Percentiles rank a stretch among this genome's conserved stretches.
Conservation (phyloP, 2,888 invertebrate genomes). For the Polydrusus cervinus region DNA sequence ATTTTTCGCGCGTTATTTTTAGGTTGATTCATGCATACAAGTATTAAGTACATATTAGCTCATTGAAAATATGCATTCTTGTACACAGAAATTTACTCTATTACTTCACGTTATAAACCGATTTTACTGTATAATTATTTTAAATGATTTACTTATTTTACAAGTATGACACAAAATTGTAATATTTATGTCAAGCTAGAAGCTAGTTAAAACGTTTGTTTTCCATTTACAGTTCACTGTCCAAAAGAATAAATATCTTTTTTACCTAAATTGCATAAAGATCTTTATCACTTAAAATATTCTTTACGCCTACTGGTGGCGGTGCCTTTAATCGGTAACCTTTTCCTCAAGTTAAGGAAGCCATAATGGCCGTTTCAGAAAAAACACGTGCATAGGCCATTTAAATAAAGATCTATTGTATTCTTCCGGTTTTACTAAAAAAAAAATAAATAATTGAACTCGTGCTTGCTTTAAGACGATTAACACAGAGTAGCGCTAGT, state of each 20-base stretch:
- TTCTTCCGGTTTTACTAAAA: slow-evolving; percentile 27
- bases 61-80: no score
- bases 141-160: no score
- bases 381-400: slow-evolving; percentile 23
- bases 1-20: no score
- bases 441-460: background rate
- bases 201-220: no score
- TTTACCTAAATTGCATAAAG: slow-evolving; percentile 29
- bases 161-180: no score
- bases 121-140: no score
- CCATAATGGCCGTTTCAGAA: slow-evolving; percentile 18
- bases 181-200: background rate
- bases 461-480: no score
- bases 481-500: no score
- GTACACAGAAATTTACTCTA: no score
- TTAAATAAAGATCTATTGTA: slow-evolving; percentile 28
- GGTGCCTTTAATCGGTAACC: slow-evolving; percentile 21
- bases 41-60: no score
- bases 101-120: no score
- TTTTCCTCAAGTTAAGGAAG: slow-evolving; percentile 9
- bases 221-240: background rate
- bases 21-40: no score
- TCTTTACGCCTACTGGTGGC: slow-evolving; percentile 36
- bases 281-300: slow-evolving; percentile 28
- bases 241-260: background rate